A percentile compares a stretch with the other conserved stretches of the same genome.
phyloP scores from a whole-genome alignment of 2,797 vertebrate genomes.

The Micromesistius poutassou region DNA sequence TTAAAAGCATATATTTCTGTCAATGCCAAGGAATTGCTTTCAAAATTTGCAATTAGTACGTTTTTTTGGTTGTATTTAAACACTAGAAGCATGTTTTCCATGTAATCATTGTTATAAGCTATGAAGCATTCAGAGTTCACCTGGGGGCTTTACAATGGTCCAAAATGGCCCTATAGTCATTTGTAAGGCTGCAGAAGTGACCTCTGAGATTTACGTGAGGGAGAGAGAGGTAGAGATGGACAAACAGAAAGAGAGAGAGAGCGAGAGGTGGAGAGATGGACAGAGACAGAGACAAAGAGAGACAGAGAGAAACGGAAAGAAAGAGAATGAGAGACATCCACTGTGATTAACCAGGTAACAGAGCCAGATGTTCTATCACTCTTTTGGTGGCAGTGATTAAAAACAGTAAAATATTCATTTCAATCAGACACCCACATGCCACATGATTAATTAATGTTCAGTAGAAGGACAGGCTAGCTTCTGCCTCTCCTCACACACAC shows the following conservation, averaged over 20 bases:
- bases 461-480: constrained; percentile 63
- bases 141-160: too few relatives aligned
- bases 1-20: too few relatives aligned
- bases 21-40: too few relatives aligned
- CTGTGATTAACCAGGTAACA: constrained; percentile 75
- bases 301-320: background rate
- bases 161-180: too few relatives aligned
- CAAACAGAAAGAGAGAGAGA: constrained; percentile 24
- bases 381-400: constrained; percentile 72
- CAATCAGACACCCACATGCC: constrained; percentile 72
- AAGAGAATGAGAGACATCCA: constrained; percentile 39
- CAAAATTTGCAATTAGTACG: too few relatives aligned
- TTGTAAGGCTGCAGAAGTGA: too few relatives aligned
- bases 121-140: too few relatives aligned
- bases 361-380: constrained; percentile 71
- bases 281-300: background rate
- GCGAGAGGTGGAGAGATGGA: background rate
- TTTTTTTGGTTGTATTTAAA: too few relatives aligned
- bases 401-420: constrained; percentile 74
- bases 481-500: constrained; percentile 30
- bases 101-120: too few relatives aligned
- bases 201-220: too few relatives aligned
- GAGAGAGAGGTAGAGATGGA: constrained; percentile 10
- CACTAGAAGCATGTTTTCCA: too few relatives aligned
- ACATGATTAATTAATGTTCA: constrained; percentile 71